Evolutionary conservation across 2,113 vertebrate genomes (phyloP).

Genomic region (Hemibagrus wyckioides): DNA sequence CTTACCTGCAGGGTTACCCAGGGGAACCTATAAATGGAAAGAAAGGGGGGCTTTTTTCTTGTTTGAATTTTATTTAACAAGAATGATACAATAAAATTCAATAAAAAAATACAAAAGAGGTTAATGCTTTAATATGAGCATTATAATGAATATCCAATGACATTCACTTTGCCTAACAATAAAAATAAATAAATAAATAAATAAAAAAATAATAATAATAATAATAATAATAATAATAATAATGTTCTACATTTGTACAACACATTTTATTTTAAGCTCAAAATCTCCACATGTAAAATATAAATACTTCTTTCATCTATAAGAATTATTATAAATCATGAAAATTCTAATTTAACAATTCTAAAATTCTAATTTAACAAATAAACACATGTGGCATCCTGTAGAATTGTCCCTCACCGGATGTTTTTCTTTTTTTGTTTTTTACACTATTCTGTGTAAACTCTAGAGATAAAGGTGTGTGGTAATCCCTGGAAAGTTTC

Average conservation of each 20-base stretch:
- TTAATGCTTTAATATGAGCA: background rate
- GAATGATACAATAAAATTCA: constrained; percentile 37
- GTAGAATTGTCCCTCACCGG: background rate
- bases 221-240: too few species aligned
- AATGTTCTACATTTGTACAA: background rate
- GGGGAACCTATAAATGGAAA: constrained; percentile 53
- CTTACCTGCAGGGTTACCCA: constrained; percentile 57
- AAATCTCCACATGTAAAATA: background rate
- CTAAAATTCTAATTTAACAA: background rate
- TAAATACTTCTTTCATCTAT: background rate
- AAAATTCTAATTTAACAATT: background rate
- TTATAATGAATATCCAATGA: background rate
- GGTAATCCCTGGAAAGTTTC: background rate
- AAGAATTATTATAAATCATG: background rate
- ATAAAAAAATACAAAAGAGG: background rate
- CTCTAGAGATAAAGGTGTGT: background rate
- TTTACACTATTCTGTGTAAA: background rate
- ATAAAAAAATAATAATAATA: background rate
- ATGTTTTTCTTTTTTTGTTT: background rate
- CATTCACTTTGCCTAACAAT: background rate
- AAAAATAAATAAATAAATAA: too few species aligned
- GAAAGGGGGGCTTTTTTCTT: background rate
- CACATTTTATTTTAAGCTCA: background rate
- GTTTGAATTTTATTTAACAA: constrained; percentile 11
- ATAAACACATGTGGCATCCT: background rate